phyloP scores from a whole-genome alignment of 2,113 vertebrate genomes.

The Halichoeres trimaculatus region DNA sequence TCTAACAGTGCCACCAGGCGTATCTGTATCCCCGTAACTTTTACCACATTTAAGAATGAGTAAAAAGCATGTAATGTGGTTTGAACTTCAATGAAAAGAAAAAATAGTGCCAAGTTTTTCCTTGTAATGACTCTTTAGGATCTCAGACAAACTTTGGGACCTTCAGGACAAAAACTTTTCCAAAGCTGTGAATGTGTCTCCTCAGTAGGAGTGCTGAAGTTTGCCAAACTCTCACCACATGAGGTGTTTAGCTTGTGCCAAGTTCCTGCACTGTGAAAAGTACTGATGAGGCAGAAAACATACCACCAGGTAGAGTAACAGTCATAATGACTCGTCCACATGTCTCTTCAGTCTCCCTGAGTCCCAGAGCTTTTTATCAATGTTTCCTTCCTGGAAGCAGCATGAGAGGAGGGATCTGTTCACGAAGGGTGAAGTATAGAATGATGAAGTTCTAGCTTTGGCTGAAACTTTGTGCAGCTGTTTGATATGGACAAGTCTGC shows the following conservation, averaged over 20 bases:
- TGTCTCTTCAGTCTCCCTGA: constrained; percentile 27
- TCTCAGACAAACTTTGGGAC: not conserved
- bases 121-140: not conserved
- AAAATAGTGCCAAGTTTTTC: not conserved
- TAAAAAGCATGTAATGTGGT: too few species aligned
- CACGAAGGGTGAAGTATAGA: not conserved
- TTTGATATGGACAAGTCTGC: constrained; percentile 58
- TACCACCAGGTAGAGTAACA: constrained; percentile 41
- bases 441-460: constrained; percentile 30
- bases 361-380: constrained; percentile 56
- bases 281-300: constrained; percentile 12
- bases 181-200: not conserved
- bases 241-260: not conserved
- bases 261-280: not conserved
- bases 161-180: not conserved
- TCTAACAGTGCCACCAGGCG: not conserved
- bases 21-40: not conserved
- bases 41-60: not conserved
- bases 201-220: not conserved
- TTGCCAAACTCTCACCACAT: not conserved
- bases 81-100: too few species aligned
- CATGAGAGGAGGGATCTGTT: constrained; percentile 37
- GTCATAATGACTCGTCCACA: constrained; percentile 29
- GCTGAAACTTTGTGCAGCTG: not conserved
- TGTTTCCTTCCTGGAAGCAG: constrained; percentile 49